Conservation (phyloP, 2,113 vertebrate genomes). For the Chauna torquata region DNA sequence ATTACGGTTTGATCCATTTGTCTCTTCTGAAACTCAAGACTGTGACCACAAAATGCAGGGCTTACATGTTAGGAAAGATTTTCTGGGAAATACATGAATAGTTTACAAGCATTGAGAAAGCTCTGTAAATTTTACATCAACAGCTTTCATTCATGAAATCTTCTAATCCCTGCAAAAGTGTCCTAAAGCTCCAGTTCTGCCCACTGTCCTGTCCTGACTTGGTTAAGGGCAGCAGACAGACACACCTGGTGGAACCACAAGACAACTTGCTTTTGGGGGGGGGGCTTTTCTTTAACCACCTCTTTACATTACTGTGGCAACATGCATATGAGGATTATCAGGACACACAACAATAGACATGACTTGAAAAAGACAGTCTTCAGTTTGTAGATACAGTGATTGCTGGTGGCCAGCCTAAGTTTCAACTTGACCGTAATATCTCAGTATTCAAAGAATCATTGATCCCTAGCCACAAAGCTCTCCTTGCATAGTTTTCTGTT, state of each 20-base stretch:
- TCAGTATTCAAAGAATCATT: not conserved
- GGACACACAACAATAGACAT: not conserved
- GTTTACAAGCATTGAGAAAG: not conserved
- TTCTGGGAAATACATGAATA: not conserved
- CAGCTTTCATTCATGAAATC: not conserved
- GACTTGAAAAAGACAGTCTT: not conserved
- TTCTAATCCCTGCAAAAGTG: not conserved
- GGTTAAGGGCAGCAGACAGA: not conserved
- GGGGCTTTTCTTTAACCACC: not conserved
- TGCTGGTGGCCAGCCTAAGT: not conserved
- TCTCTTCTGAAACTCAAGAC: not conserved
- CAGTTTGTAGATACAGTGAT: accelerated
- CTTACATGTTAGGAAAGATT: accelerated
- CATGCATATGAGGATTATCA: accelerated
- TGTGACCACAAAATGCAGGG: not conserved
- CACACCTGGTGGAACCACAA: not conserved
- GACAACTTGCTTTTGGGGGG: accelerated
- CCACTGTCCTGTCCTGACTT: accelerated
- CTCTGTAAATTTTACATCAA: not conserved
- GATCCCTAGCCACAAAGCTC: not conserved
- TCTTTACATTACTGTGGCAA: not conserved
- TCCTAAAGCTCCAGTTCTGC: not conserved
- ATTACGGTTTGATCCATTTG: not conserved
- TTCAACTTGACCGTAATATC: not conserved
- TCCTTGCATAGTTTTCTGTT: not conserved